Percentiles rank a stretch among this genome's conserved stretches.
phyloP scores from a whole-genome alignment of 2,797 vertebrate genomes.

The Chaenodraco wilsoni region DNA sequence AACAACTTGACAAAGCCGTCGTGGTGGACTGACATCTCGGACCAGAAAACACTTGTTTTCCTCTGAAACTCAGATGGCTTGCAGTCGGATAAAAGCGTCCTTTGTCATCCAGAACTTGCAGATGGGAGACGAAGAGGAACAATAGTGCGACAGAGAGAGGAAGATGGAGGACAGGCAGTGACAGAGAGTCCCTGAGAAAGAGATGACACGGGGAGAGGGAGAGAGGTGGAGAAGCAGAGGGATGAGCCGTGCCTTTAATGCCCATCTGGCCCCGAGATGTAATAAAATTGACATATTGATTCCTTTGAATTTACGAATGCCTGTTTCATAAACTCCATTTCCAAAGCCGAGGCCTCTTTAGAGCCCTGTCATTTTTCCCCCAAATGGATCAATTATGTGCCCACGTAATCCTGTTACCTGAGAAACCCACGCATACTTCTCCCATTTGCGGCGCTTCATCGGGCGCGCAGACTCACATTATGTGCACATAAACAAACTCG shows the following conservation, averaged over 20 bases:
- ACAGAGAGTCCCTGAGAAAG: conserved; percentile 43
- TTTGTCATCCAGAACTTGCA: conserved; percentile 33
- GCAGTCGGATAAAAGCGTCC: conserved; percentile 7
- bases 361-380: conserved; percentile 95
- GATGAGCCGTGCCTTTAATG: conserved; percentile 92
- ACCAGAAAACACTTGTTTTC: no score
- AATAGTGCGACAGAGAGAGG: conserved; percentile 11
- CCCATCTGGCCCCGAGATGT: conserved; percentile 97
- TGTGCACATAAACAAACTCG: conserved; percentile 95
- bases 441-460: conserved; percentile 94
- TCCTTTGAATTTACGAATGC: conserved; percentile 99
- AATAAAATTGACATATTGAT: conserved; percentile 99
- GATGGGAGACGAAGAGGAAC: conserved; percentile 9
- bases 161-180: conserved; percentile 34
- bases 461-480: conserved; percentile 93
- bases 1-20: no score
- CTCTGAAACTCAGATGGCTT: not conserved
- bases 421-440: conserved; percentile 98
- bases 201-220: conserved; percentile 59
- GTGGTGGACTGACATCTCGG: no score
- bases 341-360: conserved; percentile 96
- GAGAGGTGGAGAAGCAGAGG: conserved; percentile 61
- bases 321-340: conserved; percentile 99
- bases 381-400: conserved; percentile 99
- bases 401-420: conserved; percentile 99